Conservation (phyloP, 1,140 invertebrate genomes). For the Hestina assimilis region DNA sequence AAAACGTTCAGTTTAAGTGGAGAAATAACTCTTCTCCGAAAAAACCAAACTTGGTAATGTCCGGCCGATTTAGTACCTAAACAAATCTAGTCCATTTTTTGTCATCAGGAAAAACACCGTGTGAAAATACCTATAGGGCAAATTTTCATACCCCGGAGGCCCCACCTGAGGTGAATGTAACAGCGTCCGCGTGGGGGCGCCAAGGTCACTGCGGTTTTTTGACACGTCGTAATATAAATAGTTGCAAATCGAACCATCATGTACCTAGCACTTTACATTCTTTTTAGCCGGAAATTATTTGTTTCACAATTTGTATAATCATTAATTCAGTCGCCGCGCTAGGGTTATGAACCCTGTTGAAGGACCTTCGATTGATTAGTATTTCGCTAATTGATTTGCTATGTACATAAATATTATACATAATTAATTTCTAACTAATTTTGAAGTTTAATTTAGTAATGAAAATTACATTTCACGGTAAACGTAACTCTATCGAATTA, state of each 20-base stretch:
- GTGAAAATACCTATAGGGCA: conserved; percentile 45
- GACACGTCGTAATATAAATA: conserved; percentile 72
- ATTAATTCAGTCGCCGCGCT: conserved; percentile 39
- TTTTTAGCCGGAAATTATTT: conserved; percentile 65
- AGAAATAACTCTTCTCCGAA: too few species aligned
- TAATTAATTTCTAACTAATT: too few species aligned
- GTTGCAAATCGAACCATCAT: conserved; percentile 41
- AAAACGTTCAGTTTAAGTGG: too few species aligned
- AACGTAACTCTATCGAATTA: too few species aligned
- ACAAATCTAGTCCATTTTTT: conserved; percentile 18
- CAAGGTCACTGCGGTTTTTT: conserved; percentile 75
- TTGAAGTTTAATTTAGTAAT: too few species aligned
- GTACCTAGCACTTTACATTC: conserved; percentile 25
- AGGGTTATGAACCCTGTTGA: conserved; percentile 53
- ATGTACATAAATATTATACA: too few species aligned
- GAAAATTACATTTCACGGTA: too few species aligned
- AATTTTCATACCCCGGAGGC: conserved; percentile 54
- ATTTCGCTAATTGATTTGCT: background rate
- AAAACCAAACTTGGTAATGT: conserved; percentile 19
- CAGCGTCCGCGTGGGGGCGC: conserved; percentile 66
- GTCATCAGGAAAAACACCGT: conserved; percentile 25
- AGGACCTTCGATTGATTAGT: conserved; percentile 34
- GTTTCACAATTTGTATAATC: conserved; percentile 56
- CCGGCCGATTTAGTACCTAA: conserved; percentile 17
- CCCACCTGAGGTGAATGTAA: conserved; percentile 74